Evolutionary conservation across 2,888 invertebrate species (phyloP), one percentile per base, ranked within the genome.

Genomic region (Xestia rhomboidea): DNA sequence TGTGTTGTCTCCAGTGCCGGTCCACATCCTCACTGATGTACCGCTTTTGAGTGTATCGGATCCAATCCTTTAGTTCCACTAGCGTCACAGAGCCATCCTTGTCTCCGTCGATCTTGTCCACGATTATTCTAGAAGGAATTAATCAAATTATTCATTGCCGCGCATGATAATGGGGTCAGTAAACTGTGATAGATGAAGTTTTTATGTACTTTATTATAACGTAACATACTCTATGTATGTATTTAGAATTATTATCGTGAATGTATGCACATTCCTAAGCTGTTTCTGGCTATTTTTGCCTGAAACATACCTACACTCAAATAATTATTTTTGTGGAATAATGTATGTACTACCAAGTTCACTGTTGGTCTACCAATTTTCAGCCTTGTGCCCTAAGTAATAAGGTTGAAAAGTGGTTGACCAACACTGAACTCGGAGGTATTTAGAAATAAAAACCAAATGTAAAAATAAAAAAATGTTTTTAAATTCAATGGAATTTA

Each of bases 51-150:
- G 99, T 99, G 94, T 98, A 99, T 85, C 98, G 97, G 90, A 99
- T 99, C 99, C 99, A 99, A 88, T 98, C 98, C 94, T 99, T 99
- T 41, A 99, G 96, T 94, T 99, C 99, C 73, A 98, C 98, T 78
- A 98, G 97, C 0, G 98, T 98, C 6, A 99, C 97, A 86, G 98
- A 97, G 0, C 98, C 98, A 94, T 99, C 98, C 18, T 97, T 97
- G 93, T 99, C 98, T 15, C 97, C 97, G 93, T 99, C 99, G 86
- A 99, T 99, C 97, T 98, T 99, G 90, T 99, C 99, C 1, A 99
- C 98, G 88, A 99, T 99, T 88, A 99, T 94, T 83, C 99, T 99
- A 95, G 81, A 97, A 97, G 68, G 27, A 70, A 72, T 79, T 24
- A 73, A 85, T 76, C 30, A 77, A 68, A 73, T 82, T 78, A 81